These are phyloP conservation scores for Bucco capensis DNA, from an alignment of 2,113 vertebrate genomes.

Conservation along the genomic window DNA sequence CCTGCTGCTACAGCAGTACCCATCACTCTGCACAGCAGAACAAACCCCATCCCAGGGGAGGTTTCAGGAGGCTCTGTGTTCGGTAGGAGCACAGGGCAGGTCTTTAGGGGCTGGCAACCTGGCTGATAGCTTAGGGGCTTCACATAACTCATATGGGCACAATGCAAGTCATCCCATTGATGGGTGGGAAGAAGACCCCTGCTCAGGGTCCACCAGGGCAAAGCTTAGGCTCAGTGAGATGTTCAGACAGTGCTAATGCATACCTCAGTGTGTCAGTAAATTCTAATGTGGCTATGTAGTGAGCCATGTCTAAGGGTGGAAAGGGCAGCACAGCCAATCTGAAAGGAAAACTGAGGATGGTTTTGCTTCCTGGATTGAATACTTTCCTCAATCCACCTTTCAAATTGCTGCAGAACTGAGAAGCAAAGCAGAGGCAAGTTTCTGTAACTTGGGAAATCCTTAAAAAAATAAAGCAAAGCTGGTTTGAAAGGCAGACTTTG, in stretches of 20 bases:
- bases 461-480: conserved; percentile 28
- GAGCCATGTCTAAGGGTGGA: background rate
- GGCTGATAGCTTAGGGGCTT: background rate
- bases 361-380: background rate
- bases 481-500: conserved; percentile 44
- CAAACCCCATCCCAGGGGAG: background rate
- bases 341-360: background rate
- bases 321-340: background rate
- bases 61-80: background rate
- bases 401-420: background rate
- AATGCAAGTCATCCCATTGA: background rate
- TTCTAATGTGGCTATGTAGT: background rate
- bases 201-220: background rate
- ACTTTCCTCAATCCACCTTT: background rate
- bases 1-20: background rate
- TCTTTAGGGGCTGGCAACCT: background rate
- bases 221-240: background rate
- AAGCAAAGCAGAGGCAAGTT: conserved; percentile 24
- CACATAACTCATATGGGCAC: background rate
- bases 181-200: background rate
- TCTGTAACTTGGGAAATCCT: conserved; percentile 18
- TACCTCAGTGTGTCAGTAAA: background rate
- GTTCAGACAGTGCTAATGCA: background rate
- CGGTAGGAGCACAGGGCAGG: background rate
- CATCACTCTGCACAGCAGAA: background rate